Percentiles rank a stretch among this genome's conserved stretches.
phyloP scores from a whole-genome alignment of 2,888 invertebrate species.

The Ecdyonurus torrentis region DNA sequence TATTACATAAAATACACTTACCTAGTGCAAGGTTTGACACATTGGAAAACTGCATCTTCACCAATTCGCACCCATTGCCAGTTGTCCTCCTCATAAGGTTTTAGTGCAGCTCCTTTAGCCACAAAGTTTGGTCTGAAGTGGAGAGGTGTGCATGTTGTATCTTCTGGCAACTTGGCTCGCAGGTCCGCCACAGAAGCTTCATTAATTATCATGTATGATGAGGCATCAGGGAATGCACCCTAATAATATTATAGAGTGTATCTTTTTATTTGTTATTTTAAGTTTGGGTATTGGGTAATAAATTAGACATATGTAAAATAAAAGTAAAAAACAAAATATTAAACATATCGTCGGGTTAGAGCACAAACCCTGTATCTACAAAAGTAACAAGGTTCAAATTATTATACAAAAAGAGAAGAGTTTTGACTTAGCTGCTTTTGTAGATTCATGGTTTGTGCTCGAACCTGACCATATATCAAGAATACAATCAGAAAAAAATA shows the following conservation, averaged over 20 bases:
- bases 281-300: no score
- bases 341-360: no score
- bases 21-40: constrained; percentile 47
- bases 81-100: constrained; percentile 44
- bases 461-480: no score
- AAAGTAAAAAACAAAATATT: no score
- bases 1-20: constrained; percentile 19
- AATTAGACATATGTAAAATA: no score
- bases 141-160: constrained; percentile 22
- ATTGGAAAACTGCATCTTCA: constrained; percentile 37
- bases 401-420: no score
- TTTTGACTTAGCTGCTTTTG: no score
- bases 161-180: constrained; percentile 37
- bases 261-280: no score
- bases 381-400: no score
- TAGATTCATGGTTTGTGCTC: no score
- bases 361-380: no score
- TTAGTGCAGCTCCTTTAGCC: constrained; percentile 29
- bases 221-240: constrained; percentile 34
- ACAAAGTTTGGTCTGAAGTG: constrained; percentile 56
- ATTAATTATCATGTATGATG: constrained; percentile 49
- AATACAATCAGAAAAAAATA: no score
- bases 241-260: not conserved
- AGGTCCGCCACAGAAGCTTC: constrained; percentile 47
- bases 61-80: constrained; percentile 59